Percentiles rank a stretch among this genome's conserved stretches.
These are phyloP conservation scores for Catamblyrhynchus diadema DNA, from an alignment of 2,797 vertebrate species.

Conservation along the genomic window DNA sequence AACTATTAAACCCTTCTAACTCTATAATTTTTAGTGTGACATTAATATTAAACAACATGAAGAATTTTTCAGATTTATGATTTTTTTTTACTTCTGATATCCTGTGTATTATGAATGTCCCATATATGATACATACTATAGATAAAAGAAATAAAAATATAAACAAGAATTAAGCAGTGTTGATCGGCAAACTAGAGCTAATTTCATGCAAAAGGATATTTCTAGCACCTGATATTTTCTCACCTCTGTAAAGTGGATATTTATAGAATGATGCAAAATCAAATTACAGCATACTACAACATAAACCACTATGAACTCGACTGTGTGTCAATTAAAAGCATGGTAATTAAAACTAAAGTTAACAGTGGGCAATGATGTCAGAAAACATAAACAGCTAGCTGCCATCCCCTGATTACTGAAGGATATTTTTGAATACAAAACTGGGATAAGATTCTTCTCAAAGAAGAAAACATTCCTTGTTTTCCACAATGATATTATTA, in stretches of 20 bases:
- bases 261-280: background rate
- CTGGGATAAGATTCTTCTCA: background rate
- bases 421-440: background rate
- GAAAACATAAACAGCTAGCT: background rate
- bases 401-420: background rate
- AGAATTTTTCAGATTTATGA: background rate
- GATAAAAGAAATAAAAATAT: background rate
- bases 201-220: background rate
- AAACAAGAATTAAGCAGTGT: background rate
- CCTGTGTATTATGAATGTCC: too few relatives aligned
- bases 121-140: background rate
- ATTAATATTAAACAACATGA: background rate
- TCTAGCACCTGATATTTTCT: background rate
- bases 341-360: background rate
- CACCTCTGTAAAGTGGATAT: background rate
- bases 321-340: background rate
- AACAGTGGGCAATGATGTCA: background rate
- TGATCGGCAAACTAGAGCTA: background rate
- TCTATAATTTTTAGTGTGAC: background rate
- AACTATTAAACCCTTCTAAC: fast-evolving
- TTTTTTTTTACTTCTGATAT: background rate
- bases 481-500: background rate
- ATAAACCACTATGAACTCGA: background rate
- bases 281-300: background rate
- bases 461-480: background rate